A percentile compares a stretch with the other conserved stretches of the same genome.
These are phyloP conservation scores for Scaptomyza montana DNA, from an alignment of 1,140 invertebrate species.

Conservation along the genomic window DNA sequence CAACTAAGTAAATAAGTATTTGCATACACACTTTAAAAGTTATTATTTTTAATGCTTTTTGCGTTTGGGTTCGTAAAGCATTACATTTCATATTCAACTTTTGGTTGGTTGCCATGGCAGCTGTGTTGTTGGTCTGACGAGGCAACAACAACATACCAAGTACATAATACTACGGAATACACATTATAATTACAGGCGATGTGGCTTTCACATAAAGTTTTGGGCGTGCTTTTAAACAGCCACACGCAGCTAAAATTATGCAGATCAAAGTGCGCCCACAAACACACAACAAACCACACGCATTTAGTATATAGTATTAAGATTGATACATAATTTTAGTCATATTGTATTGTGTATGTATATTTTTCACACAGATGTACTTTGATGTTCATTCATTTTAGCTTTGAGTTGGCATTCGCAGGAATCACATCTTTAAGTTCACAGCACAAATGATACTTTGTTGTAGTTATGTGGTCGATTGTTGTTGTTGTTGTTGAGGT, in stretches of 20 bases:
- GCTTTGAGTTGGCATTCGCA: constrained; percentile 76
- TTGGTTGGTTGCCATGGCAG: constrained; percentile 30
- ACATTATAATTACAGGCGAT: constrained; percentile 71
- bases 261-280: constrained; percentile 67
- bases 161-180: constrained; percentile 54
- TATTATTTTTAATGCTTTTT: constrained; percentile 6
- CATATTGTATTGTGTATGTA: constrained; percentile 4
- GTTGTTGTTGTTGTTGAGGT: constrained; percentile 28
- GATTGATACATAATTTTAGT: constrained; percentile 13
- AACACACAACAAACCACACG: constrained; percentile 19
- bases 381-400: constrained; percentile 71
- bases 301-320: constrained; percentile 8
- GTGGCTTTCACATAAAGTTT: constrained; percentile 63
- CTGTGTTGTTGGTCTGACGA: constrained; percentile 48
- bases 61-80: constrained; percentile 4
- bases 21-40: not conserved
- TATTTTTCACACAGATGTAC: constrained; percentile 33
- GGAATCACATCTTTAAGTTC: constrained; percentile 75
- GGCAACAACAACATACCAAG: constrained; percentile 40
- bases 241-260: constrained; percentile 28
- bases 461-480: constrained; percentile 26
- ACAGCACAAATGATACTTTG: constrained; percentile 78
- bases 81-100: constrained; percentile 42
- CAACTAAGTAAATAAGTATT: no score
- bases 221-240: constrained; percentile 33